Conservation (phyloP, 1,140 invertebrate genomes). For the Drosophila eugracilis region DNA sequence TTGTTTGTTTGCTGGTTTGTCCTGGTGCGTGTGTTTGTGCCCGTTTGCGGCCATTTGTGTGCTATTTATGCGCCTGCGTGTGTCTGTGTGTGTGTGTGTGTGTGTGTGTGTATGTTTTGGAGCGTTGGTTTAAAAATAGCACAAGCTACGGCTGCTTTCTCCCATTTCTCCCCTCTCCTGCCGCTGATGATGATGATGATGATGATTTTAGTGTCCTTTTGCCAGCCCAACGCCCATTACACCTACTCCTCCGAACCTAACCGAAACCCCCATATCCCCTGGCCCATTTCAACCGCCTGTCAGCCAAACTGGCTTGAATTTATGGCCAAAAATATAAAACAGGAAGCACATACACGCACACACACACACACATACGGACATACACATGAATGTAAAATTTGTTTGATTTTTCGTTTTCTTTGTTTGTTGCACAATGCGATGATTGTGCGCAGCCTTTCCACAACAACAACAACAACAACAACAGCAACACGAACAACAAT, state of each 20-base stretch:
- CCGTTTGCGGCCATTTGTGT: constrained; percentile 52
- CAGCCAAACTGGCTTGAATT: constrained; percentile 72
- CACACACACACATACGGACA: constrained; percentile 28
- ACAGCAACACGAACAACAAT: constrained; percentile 38
- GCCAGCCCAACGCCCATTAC: constrained; percentile 69
- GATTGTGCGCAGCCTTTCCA: constrained; percentile 62
- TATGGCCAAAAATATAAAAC: constrained; percentile 75
- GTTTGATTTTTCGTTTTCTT: constrained; percentile 66
- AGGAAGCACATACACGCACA: constrained; percentile 45
- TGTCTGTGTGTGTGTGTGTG: constrained; percentile 43
- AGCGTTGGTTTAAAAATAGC: constrained; percentile 79
- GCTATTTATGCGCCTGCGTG: constrained; percentile 81
- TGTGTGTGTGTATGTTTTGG: constrained; percentile 29
- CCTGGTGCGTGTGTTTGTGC: constrained; percentile 16
- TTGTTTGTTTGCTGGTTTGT: constrained; percentile 12
- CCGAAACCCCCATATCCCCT: no score
- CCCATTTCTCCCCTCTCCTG: constrained; percentile 29
- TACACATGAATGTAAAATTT: constrained; percentile 44
- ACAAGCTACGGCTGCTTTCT: constrained; percentile 68
- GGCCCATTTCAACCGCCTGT: constrained; percentile 12
- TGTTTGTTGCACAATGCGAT: constrained; percentile 60
- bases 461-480: constrained; percentile 21
- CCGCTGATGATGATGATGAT: constrained; percentile 26
- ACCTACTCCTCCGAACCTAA: constrained; percentile 6
- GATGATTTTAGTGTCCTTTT: constrained; percentile 71